Evolutionary conservation across 2,113 vertebrate genomes (phyloP).

Genomic region (Zosterops japonicus): DNA sequence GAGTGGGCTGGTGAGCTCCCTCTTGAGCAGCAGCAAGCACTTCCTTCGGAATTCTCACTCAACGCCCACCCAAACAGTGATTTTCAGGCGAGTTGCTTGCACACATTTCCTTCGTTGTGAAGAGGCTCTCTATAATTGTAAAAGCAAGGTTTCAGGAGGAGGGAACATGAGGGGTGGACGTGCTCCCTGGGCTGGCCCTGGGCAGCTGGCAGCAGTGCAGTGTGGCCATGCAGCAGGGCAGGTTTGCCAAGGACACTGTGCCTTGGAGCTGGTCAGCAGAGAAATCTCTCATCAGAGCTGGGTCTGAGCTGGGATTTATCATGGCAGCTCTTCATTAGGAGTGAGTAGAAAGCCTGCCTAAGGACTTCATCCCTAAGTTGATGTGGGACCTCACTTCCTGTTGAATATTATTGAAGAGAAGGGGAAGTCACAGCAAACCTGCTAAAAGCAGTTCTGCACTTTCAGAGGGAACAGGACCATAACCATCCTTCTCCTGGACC

Average conservation of each 20-base stretch:
- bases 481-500: not conserved
- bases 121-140: not conserved
- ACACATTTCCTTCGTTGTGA: not conserved
- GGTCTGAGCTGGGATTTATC: not conserved
- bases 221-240: not conserved
- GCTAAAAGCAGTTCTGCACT: not conserved
- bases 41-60: conserved; percentile 8
- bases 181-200: not conserved
- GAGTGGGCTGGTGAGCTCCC: conserved; percentile 27
- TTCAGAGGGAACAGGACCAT: not conserved
- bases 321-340: not conserved
- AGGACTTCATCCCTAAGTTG: not conserved
- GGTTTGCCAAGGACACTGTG: not conserved
- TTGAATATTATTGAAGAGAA: not conserved
- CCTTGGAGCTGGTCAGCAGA: not conserved
- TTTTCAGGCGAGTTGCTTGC: not conserved
- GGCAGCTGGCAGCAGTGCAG: not conserved
- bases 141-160: not conserved
- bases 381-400: not conserved
- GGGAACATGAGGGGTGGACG: not conserved
- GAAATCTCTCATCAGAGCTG: not conserved
- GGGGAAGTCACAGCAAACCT: not conserved
- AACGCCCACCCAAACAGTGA: conserved; percentile 17
- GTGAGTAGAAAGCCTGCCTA: not conserved
- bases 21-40: not conserved